A percentile compares a stretch with the other conserved stretches of the same genome.
Conservation (phyloP, 2,113 vertebrate species). For the Trogon surrucura region DNA sequence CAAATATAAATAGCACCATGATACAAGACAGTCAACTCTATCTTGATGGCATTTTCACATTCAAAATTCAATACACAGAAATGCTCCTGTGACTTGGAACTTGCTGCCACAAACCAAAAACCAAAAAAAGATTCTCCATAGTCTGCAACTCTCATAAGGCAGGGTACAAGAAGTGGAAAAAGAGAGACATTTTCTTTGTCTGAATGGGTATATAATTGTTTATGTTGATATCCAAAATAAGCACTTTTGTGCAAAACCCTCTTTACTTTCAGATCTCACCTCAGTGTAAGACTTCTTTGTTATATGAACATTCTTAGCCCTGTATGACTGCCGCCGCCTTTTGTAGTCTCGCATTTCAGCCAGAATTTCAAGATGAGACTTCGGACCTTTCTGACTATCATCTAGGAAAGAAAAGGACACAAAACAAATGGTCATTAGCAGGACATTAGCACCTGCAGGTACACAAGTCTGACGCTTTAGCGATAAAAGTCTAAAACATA, state of each 20-base stretch:
- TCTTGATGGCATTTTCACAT: not conserved
- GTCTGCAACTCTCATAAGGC: not conserved
- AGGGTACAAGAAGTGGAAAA: not conserved
- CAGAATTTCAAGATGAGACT: conserved; percentile 96
- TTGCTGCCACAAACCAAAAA: not conserved
- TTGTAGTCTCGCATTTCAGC: conserved; percentile 99
- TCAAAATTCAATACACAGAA: not conserved
- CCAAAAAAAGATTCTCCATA: not conserved
- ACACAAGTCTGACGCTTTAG: not conserved
- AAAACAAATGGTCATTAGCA: not conserved
- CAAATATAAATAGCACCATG: not conserved
- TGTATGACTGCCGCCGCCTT: conserved; percentile 93
- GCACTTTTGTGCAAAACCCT: not conserved
- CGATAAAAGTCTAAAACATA: not conserved
- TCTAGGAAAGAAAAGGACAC: conserved; percentile 67
- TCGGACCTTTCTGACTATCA: conserved; percentile 88
- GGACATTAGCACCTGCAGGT: not conserved
- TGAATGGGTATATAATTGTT: not conserved
- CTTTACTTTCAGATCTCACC: conserved; percentile 68
- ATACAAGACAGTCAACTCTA: not conserved
- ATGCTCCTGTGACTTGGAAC: not conserved
- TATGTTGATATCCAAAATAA: not conserved
- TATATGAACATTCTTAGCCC: conserved; percentile 98
- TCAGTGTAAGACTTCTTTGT: conserved; percentile 98
- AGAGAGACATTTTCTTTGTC: not conserved